Evolutionary conservation across 2,797 vertebrate species (phyloP).

Genomic region (Poeciliopsis turneri): DNA sequence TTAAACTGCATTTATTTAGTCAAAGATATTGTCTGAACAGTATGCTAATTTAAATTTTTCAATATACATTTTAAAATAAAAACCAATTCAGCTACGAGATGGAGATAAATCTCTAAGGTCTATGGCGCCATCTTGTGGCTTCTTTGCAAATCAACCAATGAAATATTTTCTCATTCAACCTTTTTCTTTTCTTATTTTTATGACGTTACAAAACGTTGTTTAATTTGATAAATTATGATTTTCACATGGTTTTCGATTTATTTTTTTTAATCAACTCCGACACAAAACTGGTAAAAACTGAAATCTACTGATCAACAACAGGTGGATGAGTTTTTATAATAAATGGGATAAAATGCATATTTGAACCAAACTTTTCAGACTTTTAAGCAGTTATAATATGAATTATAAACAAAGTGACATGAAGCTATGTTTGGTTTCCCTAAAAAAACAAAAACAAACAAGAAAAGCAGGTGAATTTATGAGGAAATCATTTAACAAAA

Average conservation of each 20-base stretch:
- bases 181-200: not conserved
- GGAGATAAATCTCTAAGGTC: slow-evolving; percentile 19
- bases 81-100: not conserved
- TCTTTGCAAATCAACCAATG: not conserved
- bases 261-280: not conserved
- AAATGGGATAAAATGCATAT: no score
- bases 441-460: no score
- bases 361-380: no score
- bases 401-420: no score
- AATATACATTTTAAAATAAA: not conserved
- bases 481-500: no score
- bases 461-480: no score
- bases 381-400: no score
- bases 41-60: not conserved
- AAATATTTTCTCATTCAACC: not conserved
- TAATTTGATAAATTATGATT: not conserved
- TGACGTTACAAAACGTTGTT: not conserved
- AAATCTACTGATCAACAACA: no score
- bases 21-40: not conserved
- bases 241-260: not conserved
- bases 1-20: not conserved
- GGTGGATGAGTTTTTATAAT: no score
- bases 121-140: slow-evolving; percentile 75
- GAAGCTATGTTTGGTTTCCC: no score
- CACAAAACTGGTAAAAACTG: no score